Conservation (phyloP, 2,113 vertebrate genomes). For the Poecile atricapillus region DNA sequence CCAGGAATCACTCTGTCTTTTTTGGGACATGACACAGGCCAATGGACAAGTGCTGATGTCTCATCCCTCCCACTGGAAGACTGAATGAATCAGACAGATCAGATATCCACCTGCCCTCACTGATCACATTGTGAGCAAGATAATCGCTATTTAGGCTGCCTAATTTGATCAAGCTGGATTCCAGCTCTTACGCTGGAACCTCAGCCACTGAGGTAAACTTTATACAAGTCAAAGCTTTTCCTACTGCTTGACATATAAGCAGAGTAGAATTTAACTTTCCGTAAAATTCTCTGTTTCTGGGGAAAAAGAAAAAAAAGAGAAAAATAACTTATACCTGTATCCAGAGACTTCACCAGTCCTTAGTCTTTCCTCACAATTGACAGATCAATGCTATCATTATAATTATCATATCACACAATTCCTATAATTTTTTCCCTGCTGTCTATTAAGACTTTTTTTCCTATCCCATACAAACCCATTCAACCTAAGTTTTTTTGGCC, state of each 20-base stretch:
- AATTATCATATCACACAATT: background rate
- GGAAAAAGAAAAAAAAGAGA: background rate
- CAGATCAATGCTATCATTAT: too few species aligned
- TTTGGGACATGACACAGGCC: background rate
- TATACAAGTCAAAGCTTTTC: background rate
- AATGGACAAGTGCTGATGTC: background rate
- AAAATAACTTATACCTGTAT: background rate
- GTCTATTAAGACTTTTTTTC: background rate
- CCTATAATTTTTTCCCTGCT: background rate
- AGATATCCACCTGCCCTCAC: background rate
- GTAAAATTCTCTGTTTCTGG: background rate
- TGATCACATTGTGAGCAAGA: background rate
- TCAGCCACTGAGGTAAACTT: background rate
- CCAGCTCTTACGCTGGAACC: background rate
- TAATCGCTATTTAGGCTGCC: background rate
- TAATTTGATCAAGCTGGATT: background rate
- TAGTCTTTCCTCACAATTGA: background rate
- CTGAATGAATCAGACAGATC: background rate
- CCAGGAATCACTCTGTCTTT: background rate
- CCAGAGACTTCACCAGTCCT: background rate
- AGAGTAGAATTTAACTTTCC: background rate
- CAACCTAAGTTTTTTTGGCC: fast-evolving
- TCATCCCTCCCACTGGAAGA: background rate
- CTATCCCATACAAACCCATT: background rate
- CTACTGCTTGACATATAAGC: background rate